Percentiles rank a stretch among this genome's conserved stretches.
These are phyloP conservation scores for Ivindomyrus marchei DNA, from an alignment of 2,113 vertebrate genomes.

Conservation along the genomic window DNA sequence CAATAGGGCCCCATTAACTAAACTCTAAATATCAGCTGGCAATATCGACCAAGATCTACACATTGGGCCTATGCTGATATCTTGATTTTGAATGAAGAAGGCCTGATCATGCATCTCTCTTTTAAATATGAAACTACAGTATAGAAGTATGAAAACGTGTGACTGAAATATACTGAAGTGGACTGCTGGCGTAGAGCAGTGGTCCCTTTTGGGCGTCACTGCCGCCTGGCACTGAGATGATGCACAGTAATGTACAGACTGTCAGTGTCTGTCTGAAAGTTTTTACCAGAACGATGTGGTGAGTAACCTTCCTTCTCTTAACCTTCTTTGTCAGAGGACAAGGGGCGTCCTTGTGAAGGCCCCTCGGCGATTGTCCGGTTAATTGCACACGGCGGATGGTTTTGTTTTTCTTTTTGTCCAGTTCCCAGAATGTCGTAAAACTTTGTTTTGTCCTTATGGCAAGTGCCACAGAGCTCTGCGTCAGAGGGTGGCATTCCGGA, in stretches of 20 bases:
- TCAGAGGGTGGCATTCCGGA: background rate
- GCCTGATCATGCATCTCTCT: background rate
- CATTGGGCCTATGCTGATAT: background rate
- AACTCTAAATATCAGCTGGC: background rate
- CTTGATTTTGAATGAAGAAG: background rate
- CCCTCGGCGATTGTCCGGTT: background rate
- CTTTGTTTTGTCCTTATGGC: conserved; percentile 12
- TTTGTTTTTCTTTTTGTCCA: background rate
- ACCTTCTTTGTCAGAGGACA: background rate
- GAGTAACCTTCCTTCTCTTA: background rate
- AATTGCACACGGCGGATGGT: background rate
- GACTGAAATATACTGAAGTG: background rate
- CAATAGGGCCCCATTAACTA: background rate
- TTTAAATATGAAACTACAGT: background rate
- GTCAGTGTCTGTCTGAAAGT: background rate
- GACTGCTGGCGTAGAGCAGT: background rate
- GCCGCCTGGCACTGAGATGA: background rate
- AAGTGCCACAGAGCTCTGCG: background rate
- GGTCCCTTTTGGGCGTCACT: background rate
- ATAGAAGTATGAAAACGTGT: background rate
- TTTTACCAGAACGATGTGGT: background rate
- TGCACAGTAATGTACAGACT: background rate
- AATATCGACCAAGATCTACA: background rate
- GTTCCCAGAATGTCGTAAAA: conserved; percentile 33
- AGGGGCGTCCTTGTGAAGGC: background rate